phyloP scores from a whole-genome alignment of 1,140 invertebrate species.

The Tenebrio molitor region DNA sequence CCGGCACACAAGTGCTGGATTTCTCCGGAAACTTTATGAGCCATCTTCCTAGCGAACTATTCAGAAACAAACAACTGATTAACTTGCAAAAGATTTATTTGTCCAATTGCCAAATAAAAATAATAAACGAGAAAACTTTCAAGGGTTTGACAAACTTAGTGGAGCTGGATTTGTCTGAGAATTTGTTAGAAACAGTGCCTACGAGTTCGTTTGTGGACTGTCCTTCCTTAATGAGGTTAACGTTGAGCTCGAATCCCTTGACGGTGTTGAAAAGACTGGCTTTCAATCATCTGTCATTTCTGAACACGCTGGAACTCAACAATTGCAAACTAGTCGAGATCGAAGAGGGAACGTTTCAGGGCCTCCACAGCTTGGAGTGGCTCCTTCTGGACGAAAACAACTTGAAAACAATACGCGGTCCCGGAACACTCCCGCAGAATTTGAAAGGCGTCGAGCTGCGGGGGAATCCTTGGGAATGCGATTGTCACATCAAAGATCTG shows the following conservation, averaged over 20 bases:
- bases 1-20: constrained; percentile 89
- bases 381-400: constrained; percentile 85
- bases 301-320: constrained; percentile 86
- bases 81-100: constrained; percentile 91
- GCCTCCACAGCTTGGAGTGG: constrained; percentile 85
- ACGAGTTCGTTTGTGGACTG: constrained; percentile 81
- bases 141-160: constrained; percentile 87
- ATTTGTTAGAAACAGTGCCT: constrained; percentile 82
- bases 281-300: constrained; percentile 79
- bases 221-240: constrained; percentile 83
- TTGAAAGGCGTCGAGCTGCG: constrained; percentile 79
- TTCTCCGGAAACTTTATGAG: constrained; percentile 85
- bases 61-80: constrained; percentile 81
- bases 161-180: constrained; percentile 88
- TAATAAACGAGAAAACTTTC: constrained; percentile 83
- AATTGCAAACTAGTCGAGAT: constrained; percentile 82
- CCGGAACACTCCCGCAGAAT: constrained; percentile 76
- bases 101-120: constrained; percentile 79
- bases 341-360: constrained; percentile 84
- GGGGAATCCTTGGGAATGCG: constrained; percentile 90
- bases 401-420: constrained; percentile 77
- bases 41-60: constrained; percentile 80
- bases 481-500: constrained; percentile 83
- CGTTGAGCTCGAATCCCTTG: constrained; percentile 85
- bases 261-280: constrained; percentile 75